Evolutionary conservation across 2,113 vertebrate species (phyloP), one percentile per base, ranked within the genome.

Genomic region (Montifringilla adamsi): DNA sequence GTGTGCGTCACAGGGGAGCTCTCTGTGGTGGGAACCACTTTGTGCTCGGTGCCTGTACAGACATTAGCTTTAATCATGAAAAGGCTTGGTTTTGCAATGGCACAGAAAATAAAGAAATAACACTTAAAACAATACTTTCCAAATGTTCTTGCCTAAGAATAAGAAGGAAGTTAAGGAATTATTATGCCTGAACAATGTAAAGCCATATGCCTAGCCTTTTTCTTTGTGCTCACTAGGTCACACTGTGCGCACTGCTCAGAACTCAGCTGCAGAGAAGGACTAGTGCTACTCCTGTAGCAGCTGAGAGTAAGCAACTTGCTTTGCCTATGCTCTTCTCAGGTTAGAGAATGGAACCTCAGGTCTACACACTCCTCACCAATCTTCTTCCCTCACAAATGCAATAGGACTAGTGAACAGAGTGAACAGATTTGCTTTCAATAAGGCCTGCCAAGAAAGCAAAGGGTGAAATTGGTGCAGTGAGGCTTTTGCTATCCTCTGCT

Each of bases 161-260:
- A 67, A 67, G 53, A 64, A 77, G 21, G 11, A 39, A 59, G 26
- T 58, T 31, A 46, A 58, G 46, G 46, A 59, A 6, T 33, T 59
- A 47, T 3, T 55, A 13, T 89, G 33, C 22, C 59, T 3, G 1
- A 22, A 46, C 7, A 22, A 22, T 49, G 27, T 31, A 91, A 59
- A 44, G 22, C 17, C 37, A 13, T 5, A 9, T 55, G n/a, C 13
- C 41, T 68, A 31, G 10, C 27, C 35, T 35, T 81, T 43, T 39
- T 66, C 35, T 46, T 76, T 46, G 24, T 53, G 46, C 41, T 91
- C 44, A 46, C 11, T 23, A 41, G 18, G 23, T 68, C 41, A 81
- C 0, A 0, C 19, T 46, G 31, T 27, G 10, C 0, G 1, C 14
- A 43, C 24, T 1, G 0, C 16, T 87, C 18, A 59, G 22, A 18